These are phyloP conservation scores for Capreolus pygargus DNA, from an alignment of 2,113 vertebrate genomes.

Conservation along the genomic window DNA sequence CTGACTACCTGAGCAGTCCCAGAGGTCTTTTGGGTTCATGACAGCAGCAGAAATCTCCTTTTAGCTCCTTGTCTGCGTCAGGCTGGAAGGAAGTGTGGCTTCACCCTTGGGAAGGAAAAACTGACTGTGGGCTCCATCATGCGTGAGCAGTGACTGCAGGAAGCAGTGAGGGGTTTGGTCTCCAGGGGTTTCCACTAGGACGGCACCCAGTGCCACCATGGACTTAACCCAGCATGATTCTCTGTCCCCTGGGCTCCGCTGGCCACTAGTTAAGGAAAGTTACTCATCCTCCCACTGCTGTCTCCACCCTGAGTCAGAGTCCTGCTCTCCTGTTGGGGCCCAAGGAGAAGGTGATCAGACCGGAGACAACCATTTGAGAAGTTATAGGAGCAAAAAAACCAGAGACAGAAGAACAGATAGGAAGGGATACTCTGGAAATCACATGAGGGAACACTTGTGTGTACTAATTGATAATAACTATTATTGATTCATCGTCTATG, in stretches of 20 bases:
- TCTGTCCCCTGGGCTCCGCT: neutral
- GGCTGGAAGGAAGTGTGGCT: neutral
- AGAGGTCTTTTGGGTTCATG: fast-evolving
- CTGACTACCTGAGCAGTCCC: fast-evolving
- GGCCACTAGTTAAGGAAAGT: neutral
- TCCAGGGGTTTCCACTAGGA: neutral
- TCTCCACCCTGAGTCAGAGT: no score
- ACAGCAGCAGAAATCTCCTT: neutral
- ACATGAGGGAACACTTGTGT: fast-evolving
- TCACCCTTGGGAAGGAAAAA: neutral
- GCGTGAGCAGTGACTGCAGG: neutral
- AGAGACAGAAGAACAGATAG: neutral
- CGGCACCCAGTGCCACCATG: neutral
- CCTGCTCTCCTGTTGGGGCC: neutral
- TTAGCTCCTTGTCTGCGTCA: fast-evolving
- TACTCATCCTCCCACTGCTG: neutral
- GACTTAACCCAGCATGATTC: neutral
- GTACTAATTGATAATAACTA: fast-evolving
- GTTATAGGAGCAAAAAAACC: no score
- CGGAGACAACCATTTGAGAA: neutral
- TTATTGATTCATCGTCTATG: fast-evolving
- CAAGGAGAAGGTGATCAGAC: neutral
- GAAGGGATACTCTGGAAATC: neutral
- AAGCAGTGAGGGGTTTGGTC: neutral
- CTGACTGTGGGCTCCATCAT: neutral